A percentile compares a stretch with the other conserved stretches of the same genome.
phyloP scores from a whole-genome alignment of 2,888 invertebrate genomes.

The Drosophila phalerata region DNA sequence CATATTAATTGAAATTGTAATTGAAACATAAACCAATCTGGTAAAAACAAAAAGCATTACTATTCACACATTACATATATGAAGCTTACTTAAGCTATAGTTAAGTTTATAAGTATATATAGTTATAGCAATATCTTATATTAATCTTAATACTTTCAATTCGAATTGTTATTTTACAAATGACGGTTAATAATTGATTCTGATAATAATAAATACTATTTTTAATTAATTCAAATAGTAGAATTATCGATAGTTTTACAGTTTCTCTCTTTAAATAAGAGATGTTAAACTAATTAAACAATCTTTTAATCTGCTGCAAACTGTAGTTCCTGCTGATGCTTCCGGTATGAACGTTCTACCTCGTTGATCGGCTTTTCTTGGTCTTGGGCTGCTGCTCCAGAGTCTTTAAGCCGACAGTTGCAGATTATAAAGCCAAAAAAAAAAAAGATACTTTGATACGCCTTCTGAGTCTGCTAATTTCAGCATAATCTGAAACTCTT shows the following conservation, averaged over 20 bases:
- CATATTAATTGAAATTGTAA: background rate
- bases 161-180: background rate
- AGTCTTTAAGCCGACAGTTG: constrained; percentile 38
- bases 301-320: constrained; percentile 19
- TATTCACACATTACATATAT: no score
- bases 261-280: background rate
- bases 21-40: no score
- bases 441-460: constrained; percentile 56
- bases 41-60: no score
- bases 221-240: background rate
- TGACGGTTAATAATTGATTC: background rate
- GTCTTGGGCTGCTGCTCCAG: constrained; percentile 36
- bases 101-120: no score
- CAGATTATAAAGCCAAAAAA: constrained; percentile 15
- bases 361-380: constrained; percentile 39
- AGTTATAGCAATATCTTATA: no score
- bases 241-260: background rate
- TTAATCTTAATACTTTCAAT: no score
- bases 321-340: constrained; percentile 45
- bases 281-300: background rate
- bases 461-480: constrained; percentile 75
- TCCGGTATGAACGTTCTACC: constrained; percentile 52
- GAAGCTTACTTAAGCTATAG: no score
- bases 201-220: background rate
- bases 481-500: constrained; percentile 60